Evolutionary conservation across 1,140 invertebrate species (phyloP).

Genomic region (Nylanderia fulva): DNA sequence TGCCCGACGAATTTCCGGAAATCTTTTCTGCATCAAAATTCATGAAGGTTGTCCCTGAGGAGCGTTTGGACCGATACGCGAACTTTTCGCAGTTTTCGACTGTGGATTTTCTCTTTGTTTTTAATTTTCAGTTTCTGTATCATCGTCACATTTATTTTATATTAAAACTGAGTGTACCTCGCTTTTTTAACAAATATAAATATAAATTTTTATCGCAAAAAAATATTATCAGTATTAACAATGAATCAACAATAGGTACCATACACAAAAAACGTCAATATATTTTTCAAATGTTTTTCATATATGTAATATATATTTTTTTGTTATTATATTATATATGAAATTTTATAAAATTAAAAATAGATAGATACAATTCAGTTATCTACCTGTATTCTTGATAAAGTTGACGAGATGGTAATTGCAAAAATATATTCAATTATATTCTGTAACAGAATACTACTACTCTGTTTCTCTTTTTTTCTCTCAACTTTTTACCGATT

Average conservation of each 20-base stretch:
- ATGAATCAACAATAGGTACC: too few species aligned
- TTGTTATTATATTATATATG: too few species aligned
- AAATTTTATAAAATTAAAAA: too few species aligned
- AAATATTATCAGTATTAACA: background rate
- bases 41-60: constrained; percentile 44
- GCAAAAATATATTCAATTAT: background rate
- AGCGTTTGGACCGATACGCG: constrained; percentile 18
- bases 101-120: constrained; percentile 10
- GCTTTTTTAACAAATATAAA: background rate
- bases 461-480: background rate
- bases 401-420: background rate
- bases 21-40: constrained; percentile 54
- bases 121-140: background rate
- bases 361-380: background rate
- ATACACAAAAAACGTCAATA: background rate
- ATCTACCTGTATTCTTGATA: background rate
- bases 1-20: constrained; percentile 26
- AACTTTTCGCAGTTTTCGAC: constrained; percentile 30
- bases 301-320: background rate
- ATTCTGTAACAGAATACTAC: background rate
- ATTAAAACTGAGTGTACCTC: background rate
- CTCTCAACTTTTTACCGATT: background rate
- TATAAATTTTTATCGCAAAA: background rate
- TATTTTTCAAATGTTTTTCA: constrained; percentile 8
- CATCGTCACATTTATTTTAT: background rate